Evolutionary conservation across 2,888 invertebrate genomes (phyloP).

Genomic region (Ophraella communa): DNA sequence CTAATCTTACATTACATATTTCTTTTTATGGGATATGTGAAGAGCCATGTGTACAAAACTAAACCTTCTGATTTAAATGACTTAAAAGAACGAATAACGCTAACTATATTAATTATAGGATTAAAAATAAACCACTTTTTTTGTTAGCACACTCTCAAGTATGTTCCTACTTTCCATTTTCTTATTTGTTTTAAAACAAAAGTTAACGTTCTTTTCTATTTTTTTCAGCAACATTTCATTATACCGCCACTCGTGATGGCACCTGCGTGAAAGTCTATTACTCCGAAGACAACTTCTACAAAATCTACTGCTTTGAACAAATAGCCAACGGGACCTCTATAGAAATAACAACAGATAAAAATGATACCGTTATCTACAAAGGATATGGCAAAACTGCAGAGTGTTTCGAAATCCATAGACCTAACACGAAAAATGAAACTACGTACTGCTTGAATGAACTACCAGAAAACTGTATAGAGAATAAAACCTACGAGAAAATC

Average conservation of each 20-base stretch:
- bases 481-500: neutral
- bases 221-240: constrained; percentile 10
- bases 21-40: too few relatives aligned
- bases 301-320: constrained; percentile 12
- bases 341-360: constrained; percentile 1
- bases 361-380: constrained; percentile 4
- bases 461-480: constrained; percentile 6
- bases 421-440: neutral
- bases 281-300: constrained; percentile 11
- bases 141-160: too few relatives aligned
- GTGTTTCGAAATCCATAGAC: constrained; percentile 10
- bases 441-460: neutral
- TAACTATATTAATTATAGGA: too few relatives aligned
- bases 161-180: too few relatives aligned
- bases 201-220: neutral
- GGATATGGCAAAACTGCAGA: constrained; percentile 13
- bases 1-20: too few relatives aligned
- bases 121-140: too few relatives aligned
- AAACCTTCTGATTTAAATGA: too few relatives aligned
- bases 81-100: too few relatives aligned
- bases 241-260: neutral
- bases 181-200: neutral
- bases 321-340: neutral
- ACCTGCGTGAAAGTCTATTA: constrained; percentile 16
- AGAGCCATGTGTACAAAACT: too few relatives aligned